Evolutionary conservation across 2,888 invertebrate species (phyloP).

Genomic region (Cosmorhoe ocellata): DNA sequence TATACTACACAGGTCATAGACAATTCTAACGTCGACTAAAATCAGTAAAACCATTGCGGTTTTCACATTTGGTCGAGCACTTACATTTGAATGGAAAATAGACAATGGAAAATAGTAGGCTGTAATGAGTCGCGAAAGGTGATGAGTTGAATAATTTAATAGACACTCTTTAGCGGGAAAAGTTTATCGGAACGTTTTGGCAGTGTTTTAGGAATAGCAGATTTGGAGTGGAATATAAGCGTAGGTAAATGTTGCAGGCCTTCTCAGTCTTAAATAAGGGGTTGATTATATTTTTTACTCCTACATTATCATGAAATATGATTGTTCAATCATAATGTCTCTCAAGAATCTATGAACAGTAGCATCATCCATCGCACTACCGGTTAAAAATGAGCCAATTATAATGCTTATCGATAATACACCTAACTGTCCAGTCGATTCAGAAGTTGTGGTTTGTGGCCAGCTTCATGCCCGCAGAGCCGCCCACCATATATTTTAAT

Average conservation of each 20-base stretch:
- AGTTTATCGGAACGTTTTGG: slow-evolving; percentile 45
- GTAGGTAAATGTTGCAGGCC: too few species aligned
- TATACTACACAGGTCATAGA: background rate
- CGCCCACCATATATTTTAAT: slow-evolving; percentile 71
- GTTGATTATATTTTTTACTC: too few species aligned
- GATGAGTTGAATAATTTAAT: slow-evolving; percentile 65
- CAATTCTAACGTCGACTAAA: slow-evolving; percentile 36
- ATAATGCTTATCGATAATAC: slow-evolving; percentile 57
- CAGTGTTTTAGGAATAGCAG: slow-evolving; percentile 37
- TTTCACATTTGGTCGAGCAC: slow-evolving; percentile 58
- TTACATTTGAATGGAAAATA: slow-evolving; percentile 67
- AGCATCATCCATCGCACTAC: slow-evolving; percentile 26
- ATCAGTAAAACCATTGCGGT: slow-evolving; percentile 59
- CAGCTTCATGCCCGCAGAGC: slow-evolving; percentile 62
- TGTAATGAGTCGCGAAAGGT: slow-evolving; percentile 64
- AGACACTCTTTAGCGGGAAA: slow-evolving; percentile 45
- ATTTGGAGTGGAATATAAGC: slow-evolving; percentile 5
- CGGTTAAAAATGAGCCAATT: slow-evolving; percentile 48
- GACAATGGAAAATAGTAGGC: slow-evolving; percentile 63
- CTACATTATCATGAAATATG: too few species aligned
- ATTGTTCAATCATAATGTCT: slow-evolving; percentile 16
- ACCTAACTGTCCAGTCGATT: slow-evolving; percentile 62
- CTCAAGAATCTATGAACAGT: slow-evolving; percentile 17
- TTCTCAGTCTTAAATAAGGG: too few species aligned
- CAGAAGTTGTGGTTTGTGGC: slow-evolving; percentile 80